Evolutionary conservation across 2,888 invertebrate species (phyloP).

Genomic region (Limulus polyphemus): DNA sequence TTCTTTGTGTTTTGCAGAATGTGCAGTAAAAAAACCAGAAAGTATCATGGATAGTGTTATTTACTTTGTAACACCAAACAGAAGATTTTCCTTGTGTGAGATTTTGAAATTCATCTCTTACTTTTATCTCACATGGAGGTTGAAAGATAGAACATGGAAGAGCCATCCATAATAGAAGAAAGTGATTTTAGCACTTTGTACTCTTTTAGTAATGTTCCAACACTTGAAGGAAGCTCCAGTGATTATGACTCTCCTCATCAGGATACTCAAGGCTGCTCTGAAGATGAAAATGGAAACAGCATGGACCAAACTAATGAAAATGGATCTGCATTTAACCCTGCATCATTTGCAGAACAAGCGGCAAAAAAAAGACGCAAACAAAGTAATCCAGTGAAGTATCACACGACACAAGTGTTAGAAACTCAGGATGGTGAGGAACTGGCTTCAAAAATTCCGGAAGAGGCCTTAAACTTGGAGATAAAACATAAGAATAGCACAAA

Average conservation of each 20-base stretch:
- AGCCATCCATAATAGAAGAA: no score
- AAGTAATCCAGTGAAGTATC: conserved; percentile 66
- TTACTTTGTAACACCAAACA: no score
- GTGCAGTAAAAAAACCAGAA: no score
- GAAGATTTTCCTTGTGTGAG: no score
- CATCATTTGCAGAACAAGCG: conserved; percentile 14
- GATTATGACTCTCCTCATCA: conserved; percentile 14
- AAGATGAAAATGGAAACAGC: conserved; percentile 17
- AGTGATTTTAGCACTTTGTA: no score
- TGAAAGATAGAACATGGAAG: no score
- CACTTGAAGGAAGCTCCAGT: not conserved
- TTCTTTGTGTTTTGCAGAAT: no score
- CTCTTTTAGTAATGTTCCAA: no score
- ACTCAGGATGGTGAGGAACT: conserved; percentile 29
- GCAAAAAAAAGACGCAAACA: conserved; percentile 76
- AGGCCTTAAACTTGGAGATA: not conserved
- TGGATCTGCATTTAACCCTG: conserved; percentile 7
- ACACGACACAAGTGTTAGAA: conserved; percentile 17
- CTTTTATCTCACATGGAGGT: no score
- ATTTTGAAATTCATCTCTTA: no score
- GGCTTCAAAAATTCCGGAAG: conserved; percentile 25
- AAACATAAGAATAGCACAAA: not conserved
- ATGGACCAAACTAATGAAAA: conserved; percentile 20
- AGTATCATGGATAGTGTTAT: no score
- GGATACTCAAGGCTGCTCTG: conserved; percentile 14